Evolutionary conservation across 1,140 invertebrate species (phyloP).

Genomic region (Tetramorium parvispinum): DNA sequence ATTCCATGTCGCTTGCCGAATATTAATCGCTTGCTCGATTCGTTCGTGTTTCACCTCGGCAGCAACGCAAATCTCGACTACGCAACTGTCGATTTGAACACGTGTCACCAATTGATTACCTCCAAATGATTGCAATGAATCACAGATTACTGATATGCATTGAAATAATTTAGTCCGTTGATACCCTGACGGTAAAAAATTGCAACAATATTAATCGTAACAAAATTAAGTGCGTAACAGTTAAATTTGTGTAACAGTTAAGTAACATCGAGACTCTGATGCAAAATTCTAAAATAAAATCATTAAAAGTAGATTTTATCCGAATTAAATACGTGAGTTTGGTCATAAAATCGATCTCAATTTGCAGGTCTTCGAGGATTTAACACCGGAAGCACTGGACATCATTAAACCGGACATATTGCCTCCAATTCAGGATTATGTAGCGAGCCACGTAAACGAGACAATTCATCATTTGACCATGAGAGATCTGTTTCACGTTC

Average conservation of each 20-base stretch:
- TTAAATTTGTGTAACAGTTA: not conserved
- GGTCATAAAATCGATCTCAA: not conserved
- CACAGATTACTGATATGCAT: not conserved
- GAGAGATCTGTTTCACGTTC: slow-evolving; percentile 78
- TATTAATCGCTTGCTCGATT: slow-evolving; percentile 32
- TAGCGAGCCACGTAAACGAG: slow-evolving; percentile 79
- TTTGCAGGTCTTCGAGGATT: slow-evolving; percentile 79
- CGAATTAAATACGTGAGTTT: not conserved
- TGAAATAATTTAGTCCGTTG: not conserved
- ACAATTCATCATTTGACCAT: slow-evolving; percentile 82
- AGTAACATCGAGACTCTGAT: not conserved
- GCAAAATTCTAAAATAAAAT: not conserved
- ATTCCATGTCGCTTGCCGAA: slow-evolving; percentile 27
- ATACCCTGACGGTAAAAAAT: not conserved
- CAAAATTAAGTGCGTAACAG: not conserved
- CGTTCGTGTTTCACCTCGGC: not conserved
- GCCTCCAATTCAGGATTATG: slow-evolving; percentile 79
- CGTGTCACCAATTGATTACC: not conserved
- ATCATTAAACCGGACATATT: slow-evolving; percentile 82
- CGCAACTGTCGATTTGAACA: slow-evolving; percentile 2
- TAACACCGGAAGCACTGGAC: slow-evolving; percentile 79
- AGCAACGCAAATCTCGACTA: not conserved
- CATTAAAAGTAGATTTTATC: not conserved
- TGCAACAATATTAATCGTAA: not conserved
- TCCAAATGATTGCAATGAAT: slow-evolving; percentile 25